Percentiles rank a stretch among this genome's conserved stretches.
Evolutionary conservation across 2,888 invertebrate genomes (phyloP).

Genomic region (Aphidoletes aphidimyza): DNA sequence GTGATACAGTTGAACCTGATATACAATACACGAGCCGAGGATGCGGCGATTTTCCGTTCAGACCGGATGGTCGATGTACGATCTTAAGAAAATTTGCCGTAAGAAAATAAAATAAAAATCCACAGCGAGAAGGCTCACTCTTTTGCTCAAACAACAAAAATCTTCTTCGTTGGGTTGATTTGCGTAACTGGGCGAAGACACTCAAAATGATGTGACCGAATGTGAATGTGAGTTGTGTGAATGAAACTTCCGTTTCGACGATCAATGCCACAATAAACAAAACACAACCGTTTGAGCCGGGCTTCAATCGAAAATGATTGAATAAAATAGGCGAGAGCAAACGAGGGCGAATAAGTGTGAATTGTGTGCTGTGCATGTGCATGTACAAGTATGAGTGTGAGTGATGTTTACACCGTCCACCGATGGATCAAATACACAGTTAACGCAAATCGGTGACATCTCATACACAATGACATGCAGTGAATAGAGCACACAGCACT

Average conservation of each 20-base stretch:
- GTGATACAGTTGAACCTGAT: not conserved
- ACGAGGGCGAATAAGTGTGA: constrained; percentile 10
- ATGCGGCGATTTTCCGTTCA: no score
- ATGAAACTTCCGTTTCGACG: constrained; percentile 47
- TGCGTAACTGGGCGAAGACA: not conserved
- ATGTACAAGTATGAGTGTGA: no score
- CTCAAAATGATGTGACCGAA: not conserved
- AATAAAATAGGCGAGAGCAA: not conserved
- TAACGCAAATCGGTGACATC: constrained; percentile 39
- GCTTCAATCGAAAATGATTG: constrained; percentile 45
- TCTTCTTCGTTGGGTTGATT: not conserved
- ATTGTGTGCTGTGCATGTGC: not conserved
- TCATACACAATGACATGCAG: constrained; percentile 37
- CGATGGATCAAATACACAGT: constrained; percentile 33
- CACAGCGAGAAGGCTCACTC: no score
- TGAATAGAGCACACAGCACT: not conserved
- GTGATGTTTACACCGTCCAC: constrained; percentile 12
- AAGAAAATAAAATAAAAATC: no score
- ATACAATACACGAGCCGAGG: not conserved
- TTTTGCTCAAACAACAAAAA: no score
- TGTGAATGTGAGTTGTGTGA: constrained; percentile 14
- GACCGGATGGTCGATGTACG: no score
- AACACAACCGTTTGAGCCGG: constrained; percentile 26
- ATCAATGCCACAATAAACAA: constrained; percentile 39
- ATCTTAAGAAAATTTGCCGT: no score